These are phyloP conservation scores for Crotalus viridis DNA, from an alignment of 2,113 vertebrate genomes.

Conservation along the genomic window DNA sequence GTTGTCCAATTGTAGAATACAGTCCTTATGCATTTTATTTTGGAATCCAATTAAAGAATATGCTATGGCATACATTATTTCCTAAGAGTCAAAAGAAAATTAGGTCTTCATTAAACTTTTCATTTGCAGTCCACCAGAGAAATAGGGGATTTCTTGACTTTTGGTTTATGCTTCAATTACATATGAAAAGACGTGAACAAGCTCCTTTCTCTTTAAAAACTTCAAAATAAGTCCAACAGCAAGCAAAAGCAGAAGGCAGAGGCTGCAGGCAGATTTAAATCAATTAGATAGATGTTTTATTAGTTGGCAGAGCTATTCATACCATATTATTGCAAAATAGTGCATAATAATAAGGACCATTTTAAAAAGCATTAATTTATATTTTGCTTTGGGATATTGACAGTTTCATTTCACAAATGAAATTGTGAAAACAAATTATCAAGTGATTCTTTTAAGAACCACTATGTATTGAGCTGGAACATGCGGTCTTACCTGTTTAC, in stretches of 20 bases:
- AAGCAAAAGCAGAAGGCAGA: conserved; percentile 3
- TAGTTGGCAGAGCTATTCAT: conserved; percentile 19
- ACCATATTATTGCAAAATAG: conserved; percentile 20
- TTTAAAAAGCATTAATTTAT: background rate
- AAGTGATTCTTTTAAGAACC: background rate
- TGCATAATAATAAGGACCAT: background rate
- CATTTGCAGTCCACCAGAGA: background rate
- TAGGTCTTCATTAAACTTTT: conserved; percentile 12
- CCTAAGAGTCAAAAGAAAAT: conserved; percentile 27
- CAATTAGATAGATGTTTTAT: conserved; percentile 27
- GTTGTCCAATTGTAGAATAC: background rate
- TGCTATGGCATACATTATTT: background rate
- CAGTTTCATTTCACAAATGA: background rate
- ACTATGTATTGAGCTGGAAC: background rate
- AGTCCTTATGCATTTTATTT: background rate
- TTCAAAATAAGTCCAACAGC: conserved; percentile 18
- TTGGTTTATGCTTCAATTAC: conserved; percentile 3
- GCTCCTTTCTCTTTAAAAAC: background rate
- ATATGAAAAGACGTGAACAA: conserved; percentile 24
- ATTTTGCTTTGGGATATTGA: conserved; percentile 2
- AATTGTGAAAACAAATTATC: background rate
- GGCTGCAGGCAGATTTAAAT: conserved; percentile 3
- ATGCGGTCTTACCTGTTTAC: background rate
- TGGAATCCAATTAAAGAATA: conserved; percentile 20
- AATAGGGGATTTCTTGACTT: background rate